Conservation (phyloP, 2,888 invertebrate species). For the Erebia palarica region DNA sequence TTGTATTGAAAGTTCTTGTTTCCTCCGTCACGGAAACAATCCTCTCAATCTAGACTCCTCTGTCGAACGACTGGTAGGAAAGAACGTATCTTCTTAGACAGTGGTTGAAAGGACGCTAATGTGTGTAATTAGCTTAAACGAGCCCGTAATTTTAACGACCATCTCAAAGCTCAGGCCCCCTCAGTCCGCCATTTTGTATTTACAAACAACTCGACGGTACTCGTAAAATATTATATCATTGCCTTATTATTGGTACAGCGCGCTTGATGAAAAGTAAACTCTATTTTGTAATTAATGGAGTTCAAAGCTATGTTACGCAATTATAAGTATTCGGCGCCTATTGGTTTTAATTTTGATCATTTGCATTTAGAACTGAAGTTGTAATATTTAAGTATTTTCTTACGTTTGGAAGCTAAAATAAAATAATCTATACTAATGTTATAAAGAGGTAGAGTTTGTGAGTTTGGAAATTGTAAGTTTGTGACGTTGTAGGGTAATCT, state of each 20-base stretch:
- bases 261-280: not conserved
- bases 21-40: too few relatives aligned
- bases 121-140: not conserved
- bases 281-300: not conserved
- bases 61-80: too few relatives aligned
- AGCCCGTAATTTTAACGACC: not conserved
- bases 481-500: too few relatives aligned
- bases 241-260: constrained; percentile 2
- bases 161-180: not conserved
- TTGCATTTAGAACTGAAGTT: not conserved
- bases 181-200: not conserved
- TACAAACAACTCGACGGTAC: constrained; percentile 16
- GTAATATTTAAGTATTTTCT: not conserved
- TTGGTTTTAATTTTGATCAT: not conserved
- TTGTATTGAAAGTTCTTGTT: too few relatives aligned
- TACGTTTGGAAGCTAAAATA: too few relatives aligned
- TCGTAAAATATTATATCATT: constrained; percentile 15
- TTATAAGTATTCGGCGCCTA: not conserved
- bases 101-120: not conserved
- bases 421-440: too few relatives aligned
- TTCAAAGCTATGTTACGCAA: not conserved
- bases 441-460: too few relatives aligned
- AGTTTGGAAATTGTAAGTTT: too few relatives aligned
- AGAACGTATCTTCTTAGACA: too few relatives aligned
- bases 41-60: too few relatives aligned